A percentile compares a stretch with the other conserved stretches of the same genome.
Evolutionary conservation across 2,888 invertebrate species (phyloP).

Genomic region (Synanthedon myopaeformis): DNA sequence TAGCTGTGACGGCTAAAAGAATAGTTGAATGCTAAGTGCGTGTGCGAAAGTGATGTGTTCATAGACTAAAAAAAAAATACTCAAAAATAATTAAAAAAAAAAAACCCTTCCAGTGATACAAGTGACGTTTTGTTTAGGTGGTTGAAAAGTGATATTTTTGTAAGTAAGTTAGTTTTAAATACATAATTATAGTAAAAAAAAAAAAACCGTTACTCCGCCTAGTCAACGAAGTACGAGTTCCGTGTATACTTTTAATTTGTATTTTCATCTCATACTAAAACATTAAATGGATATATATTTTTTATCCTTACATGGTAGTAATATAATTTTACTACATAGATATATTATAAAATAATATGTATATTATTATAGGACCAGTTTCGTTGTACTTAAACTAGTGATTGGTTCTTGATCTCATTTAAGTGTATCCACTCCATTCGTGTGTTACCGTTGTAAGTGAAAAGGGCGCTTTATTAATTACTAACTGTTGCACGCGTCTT

Average conservation of each 20-base stretch:
- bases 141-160: conserved; percentile 60
- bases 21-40: conserved; percentile 1
- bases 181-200: background rate
- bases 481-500: too few relatives aligned
- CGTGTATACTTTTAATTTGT: background rate
- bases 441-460: too few relatives aligned
- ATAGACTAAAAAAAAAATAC: conserved; percentile 40
- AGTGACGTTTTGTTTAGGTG: conserved; percentile 25
- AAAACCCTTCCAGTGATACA: conserved; percentile 47
- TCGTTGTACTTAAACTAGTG: conserved; percentile 33
- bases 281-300: too few relatives aligned
- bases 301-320: background rate
- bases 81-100: conserved; percentile 36
- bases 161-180: conserved; percentile 11
- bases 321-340: background rate
- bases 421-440: conserved; percentile 2
- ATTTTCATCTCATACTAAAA: too few relatives aligned
- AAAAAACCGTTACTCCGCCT: conserved; percentile 50
- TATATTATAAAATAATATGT: background rate
- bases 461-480: too few relatives aligned
- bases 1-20: too few relatives aligned
- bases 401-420: conserved; percentile 63
- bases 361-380: background rate
- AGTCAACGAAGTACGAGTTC: conserved; percentile 53
- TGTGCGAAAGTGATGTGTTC: conserved; percentile 46